A percentile compares a stretch with the other conserved stretches of the same genome.
phyloP scores from a whole-genome alignment of 2,888 invertebrate genomes.

The Deroplatys truncata region DNA sequence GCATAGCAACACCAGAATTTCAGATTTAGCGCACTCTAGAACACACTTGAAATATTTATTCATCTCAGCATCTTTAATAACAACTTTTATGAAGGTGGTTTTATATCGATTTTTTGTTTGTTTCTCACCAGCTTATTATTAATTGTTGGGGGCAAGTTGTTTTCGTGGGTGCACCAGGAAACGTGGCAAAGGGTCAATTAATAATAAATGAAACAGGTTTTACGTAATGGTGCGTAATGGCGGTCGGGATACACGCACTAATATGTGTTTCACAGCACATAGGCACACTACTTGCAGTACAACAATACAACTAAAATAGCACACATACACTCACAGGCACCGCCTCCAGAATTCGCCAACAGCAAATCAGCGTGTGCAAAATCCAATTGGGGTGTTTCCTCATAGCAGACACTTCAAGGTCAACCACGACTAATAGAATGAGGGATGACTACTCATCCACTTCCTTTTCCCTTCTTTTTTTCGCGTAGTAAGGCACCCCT shows the following conservation, averaged over 20 bases:
- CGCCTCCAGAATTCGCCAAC: conserved; percentile 3
- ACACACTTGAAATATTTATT: not conserved
- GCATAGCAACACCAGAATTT: not conserved
- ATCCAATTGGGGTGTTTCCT: conserved; percentile 1
- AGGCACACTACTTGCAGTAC: not conserved
- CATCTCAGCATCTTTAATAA: not conserved
- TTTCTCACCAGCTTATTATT: not conserved
- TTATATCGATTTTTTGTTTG: not conserved
- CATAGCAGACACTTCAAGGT: conserved; percentile 1
- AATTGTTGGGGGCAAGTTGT: not conserved
- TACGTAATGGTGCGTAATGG: conserved; percentile 25
- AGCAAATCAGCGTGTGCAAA: conserved; percentile 16
- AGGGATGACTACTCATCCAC: not conserved
- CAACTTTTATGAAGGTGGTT: not conserved
- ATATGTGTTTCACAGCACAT: not conserved
- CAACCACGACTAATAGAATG: not conserved
- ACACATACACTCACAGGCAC: not conserved
- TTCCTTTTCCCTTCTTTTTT: conserved; percentile 1
- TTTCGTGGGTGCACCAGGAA: not conserved
- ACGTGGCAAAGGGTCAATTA: not conserved
- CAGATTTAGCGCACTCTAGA: not conserved
- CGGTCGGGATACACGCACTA: conserved; percentile 5
- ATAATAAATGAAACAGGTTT: not conserved
- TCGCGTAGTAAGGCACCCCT: not conserved
- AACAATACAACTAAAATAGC: not conserved